Percentiles rank a stretch among this genome's conserved stretches.
Evolutionary conservation across 1,140 invertebrate species (phyloP).

Genomic region (Tetragonula clypearis): DNA sequence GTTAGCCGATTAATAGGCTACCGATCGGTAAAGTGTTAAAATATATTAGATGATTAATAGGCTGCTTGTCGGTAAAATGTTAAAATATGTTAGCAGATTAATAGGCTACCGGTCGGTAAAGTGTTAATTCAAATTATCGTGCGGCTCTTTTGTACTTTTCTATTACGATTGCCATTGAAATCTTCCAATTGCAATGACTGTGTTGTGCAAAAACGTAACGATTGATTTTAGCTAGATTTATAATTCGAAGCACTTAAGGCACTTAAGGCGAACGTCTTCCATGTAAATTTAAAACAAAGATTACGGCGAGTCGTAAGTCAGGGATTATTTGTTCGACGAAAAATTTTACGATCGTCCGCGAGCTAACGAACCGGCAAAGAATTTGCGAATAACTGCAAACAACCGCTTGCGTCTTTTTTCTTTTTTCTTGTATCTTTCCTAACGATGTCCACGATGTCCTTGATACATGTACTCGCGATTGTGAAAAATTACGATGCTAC

Average conservation of each 20-base stretch:
- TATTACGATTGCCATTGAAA: background rate
- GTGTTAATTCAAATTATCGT: background rate
- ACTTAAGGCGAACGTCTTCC: background rate
- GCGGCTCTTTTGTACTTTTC: background rate
- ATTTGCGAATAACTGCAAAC: slow-evolving; percentile 12
- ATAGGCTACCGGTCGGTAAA: too few species aligned
- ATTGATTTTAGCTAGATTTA: background rate
- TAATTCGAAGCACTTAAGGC: background rate
- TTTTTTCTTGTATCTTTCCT: background rate
- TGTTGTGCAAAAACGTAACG: background rate
- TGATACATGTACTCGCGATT: slow-evolving; percentile 37
- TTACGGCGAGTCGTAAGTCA: background rate
- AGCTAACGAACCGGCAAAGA: slow-evolving; percentile 23
- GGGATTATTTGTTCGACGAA: slow-evolving; percentile 11
- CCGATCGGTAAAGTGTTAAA: too few species aligned
- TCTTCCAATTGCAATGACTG: background rate
- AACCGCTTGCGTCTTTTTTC: background rate
- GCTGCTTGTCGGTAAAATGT: too few species aligned
- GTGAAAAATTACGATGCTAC: slow-evolving; percentile 46
- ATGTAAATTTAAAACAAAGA: background rate
- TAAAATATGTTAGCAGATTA: too few species aligned
- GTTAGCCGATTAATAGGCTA: too few species aligned
- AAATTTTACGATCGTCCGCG: slow-evolving; percentile 6
- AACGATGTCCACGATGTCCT: slow-evolving; percentile 52
- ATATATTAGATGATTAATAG: too few species aligned